Conservation (phyloP, 2,797 vertebrate species). For the Corythornis leucogaster region DNA sequence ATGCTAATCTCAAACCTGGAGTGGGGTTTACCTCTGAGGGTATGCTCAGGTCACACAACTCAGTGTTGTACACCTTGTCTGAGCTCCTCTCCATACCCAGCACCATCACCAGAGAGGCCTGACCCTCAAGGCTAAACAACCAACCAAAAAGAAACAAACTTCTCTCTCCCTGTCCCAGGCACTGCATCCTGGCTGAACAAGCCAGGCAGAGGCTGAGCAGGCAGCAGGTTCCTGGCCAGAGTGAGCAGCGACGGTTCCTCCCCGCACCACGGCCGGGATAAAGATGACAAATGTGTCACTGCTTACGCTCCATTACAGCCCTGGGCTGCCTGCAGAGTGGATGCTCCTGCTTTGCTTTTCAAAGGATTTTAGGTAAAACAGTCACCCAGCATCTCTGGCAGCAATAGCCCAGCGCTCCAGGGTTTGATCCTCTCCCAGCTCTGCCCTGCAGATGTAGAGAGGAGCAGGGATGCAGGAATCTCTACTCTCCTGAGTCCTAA, state of each 20-base stretch:
- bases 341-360: neutral
- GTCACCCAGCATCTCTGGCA: neutral
- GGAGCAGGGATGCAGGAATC: neutral
- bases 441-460: neutral
- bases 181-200: neutral
- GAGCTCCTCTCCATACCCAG: neutral
- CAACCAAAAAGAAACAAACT: neutral
- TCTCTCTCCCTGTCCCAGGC: neutral
- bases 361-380: neutral
- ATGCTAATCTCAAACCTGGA: neutral
- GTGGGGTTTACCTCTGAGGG: neutral
- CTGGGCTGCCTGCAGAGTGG: neutral
- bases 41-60: neutral
- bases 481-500: neutral
- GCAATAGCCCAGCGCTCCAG: neutral
- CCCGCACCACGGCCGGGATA: neutral
- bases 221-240: neutral
- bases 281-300: conserved; percentile 1
- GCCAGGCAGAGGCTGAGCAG: neutral
- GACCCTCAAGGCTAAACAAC: neutral
- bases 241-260: rapidly evolving
- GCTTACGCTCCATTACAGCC: neutral
- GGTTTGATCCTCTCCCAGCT: neutral
- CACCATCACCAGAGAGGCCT: rapidly evolving
- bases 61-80: too few species aligned